phyloP scores from a whole-genome alignment of 2,888 invertebrate genomes.

The Criorhina ranunculi region DNA sequence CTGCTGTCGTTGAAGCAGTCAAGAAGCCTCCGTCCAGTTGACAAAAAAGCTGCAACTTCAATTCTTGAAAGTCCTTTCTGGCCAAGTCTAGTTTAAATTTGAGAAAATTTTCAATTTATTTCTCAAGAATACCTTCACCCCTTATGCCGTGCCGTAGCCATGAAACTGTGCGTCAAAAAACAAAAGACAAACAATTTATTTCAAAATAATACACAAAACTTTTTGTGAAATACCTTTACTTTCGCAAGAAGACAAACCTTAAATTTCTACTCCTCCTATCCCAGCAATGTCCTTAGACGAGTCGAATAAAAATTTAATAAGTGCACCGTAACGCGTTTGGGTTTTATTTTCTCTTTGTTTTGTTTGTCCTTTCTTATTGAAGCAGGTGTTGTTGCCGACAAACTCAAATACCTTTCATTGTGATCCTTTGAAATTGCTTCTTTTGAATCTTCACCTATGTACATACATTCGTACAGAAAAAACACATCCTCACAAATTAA shows the following conservation, averaged over 20 bases:
- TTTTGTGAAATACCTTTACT: not conserved
- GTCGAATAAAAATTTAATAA: slow-evolving; percentile 64
- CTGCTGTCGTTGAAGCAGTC: too few species aligned
- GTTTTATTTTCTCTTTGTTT: slow-evolving; percentile 6
- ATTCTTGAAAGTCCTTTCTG: not conserved
- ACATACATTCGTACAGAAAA: not conserved
- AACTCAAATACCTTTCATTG: slow-evolving; percentile 26
- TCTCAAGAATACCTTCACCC: not conserved
- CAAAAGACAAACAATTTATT: slow-evolving; percentile 35
- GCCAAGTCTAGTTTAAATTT: not conserved
- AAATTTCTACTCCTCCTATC: not conserved
- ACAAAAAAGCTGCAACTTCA: too few species aligned
- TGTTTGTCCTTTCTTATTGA: slow-evolving; percentile 8
- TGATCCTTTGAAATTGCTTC: slow-evolving; percentile 18
- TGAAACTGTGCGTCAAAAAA: not conserved
- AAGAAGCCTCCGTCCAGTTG: too few species aligned
- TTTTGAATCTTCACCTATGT: not conserved
- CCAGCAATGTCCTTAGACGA: slow-evolving; percentile 31
- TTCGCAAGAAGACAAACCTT: slow-evolving; percentile 1
- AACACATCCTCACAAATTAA: slow-evolving; percentile 40
- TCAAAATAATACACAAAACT: slow-evolving; percentile 25
- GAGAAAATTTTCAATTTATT: not conserved
- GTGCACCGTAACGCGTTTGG: slow-evolving; percentile 14
- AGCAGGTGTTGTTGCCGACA: slow-evolving; percentile 47
- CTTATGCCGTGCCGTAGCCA: too few species aligned